These are phyloP conservation scores for Apogon hyalosoma DNA, from an alignment of 2,797 vertebrate genomes.

Conservation along the genomic window DNA sequence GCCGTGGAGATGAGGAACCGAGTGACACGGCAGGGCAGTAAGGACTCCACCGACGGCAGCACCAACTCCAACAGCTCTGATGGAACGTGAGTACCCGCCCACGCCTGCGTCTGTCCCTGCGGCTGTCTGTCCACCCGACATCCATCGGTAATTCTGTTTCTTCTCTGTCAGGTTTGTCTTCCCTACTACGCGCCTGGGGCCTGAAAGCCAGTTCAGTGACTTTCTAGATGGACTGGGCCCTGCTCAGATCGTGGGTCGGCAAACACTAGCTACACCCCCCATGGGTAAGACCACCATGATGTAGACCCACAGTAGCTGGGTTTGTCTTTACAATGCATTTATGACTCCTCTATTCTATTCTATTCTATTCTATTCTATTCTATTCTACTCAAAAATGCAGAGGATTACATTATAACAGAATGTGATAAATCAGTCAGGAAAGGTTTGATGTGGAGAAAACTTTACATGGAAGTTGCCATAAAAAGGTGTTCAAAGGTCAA, in stretches of 20 bases:
- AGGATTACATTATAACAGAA: too few species aligned
- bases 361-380: too few species aligned
- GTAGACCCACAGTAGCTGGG: too few species aligned
- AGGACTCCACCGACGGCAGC: constrained; percentile 96
- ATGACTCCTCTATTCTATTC: too few species aligned
- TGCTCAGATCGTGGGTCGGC: constrained; percentile 96
- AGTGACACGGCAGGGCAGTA: constrained; percentile 95
- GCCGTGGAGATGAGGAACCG: constrained; percentile 97
- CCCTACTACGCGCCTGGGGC: constrained; percentile 91
- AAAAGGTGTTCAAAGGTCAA: too few species aligned
- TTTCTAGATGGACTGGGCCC: constrained; percentile 97
- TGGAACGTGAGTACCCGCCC: constrained; percentile 88
- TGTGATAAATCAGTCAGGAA: too few species aligned
- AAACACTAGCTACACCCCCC: constrained; percentile 94
- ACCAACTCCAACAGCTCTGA: constrained; percentile 99
- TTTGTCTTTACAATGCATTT: too few species aligned
- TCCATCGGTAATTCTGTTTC: constrained; percentile 7
- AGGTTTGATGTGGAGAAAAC: too few species aligned
- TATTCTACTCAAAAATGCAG: too few species aligned
- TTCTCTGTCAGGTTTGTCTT: constrained; percentile 87
- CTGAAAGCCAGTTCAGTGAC: constrained; percentile 97
- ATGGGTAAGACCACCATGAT: constrained; percentile 90
- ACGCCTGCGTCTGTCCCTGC: background rate
- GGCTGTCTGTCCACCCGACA: background rate
- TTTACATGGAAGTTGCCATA: too few species aligned